Conservation (phyloP, 2,113 vertebrate species). For the Bufo gargarizans region DNA sequence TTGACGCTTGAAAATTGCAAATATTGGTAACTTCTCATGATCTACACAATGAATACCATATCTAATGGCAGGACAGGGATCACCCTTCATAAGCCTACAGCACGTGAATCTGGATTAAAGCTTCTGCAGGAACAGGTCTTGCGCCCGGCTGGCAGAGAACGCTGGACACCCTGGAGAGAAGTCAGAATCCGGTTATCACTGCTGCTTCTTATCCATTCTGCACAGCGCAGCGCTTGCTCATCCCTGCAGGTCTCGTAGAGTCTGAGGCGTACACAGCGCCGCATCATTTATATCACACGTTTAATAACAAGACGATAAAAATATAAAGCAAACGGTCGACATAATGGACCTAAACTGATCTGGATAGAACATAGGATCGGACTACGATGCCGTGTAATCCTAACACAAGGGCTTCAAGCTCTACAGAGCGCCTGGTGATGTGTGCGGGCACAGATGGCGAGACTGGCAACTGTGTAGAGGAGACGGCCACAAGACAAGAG, state of each 20-base stretch:
- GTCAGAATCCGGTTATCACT: too few species aligned
- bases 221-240: not conserved
- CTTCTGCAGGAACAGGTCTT: too few species aligned
- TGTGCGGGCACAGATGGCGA: not conserved
- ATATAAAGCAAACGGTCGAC: slow-evolving; percentile 7
- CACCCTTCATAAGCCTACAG: too few species aligned
- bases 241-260: not conserved
- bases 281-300: not conserved
- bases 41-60: too few species aligned
- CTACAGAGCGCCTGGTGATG: not conserved
- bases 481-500: not conserved
- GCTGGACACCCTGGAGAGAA: too few species aligned
- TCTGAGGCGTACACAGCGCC: not conserved
- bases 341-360: slow-evolving; percentile 16
- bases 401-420: not conserved
- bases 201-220: too few species aligned
- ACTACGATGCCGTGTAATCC: slow-evolving; percentile 9
- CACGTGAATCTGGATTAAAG: too few species aligned
- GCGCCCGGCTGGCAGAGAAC: too few species aligned
- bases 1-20: too few species aligned
- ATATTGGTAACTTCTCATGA: too few species aligned
- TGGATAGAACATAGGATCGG: not conserved
- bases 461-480: not conserved
- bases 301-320: slow-evolving; percentile 27
- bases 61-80: too few species aligned